Base-by-base conservation (phyloP, 2,113 vertebrate species). In the Isichthys henryi region DNA sequence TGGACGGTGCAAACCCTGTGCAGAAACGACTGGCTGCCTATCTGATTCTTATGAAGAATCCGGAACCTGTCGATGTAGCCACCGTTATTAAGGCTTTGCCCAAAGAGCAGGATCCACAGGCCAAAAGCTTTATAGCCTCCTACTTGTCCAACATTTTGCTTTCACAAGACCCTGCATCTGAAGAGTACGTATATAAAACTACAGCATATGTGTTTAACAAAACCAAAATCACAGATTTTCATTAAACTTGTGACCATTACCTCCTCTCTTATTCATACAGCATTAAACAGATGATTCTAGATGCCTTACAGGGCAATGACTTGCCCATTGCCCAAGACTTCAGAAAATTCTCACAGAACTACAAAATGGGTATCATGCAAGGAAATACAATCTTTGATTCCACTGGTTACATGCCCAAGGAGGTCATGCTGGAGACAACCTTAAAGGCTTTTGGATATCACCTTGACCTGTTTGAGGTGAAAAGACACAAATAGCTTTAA, bases 11-110 rank as follows among this genome's bases (percentile, higher is more conserved):
- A 31, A 93, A 94, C 45, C 95, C 96, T 0, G 91, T 95, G 82
- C 97, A 98, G 27, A 98, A 98, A 92, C 96, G 98, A 27, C 91
- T 99, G 88, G 96, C 97, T 53, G 96, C 97, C 35, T 99, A 99
- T 89, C 96, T 99, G 91, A 94, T 97, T 10, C 91, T 99, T 49
- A 99, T 99, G 97, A 97, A 95, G 92, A 89, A 92, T 88, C 97
- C 97, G 39, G 94, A 97, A 88, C 88, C 91, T 35, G 93, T 91
- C 62, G 96, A 98, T 86, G 92, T 99, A 0, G n/a, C 89, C 82
- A 95, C 94, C 91, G 91, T 99, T 89, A 35, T 88, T 88, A 92
- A 92, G 19, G 91, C 94, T 53, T 93, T 99, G 88, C 90, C 92
- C 27, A 92, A 15, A 49, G 96, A 97, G 56, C 92, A 94, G 89